A percentile compares a stretch with the other conserved stretches of the same genome.
phyloP scores from a whole-genome alignment of 1,140 invertebrate species.

The Drosophila parvula region DNA sequence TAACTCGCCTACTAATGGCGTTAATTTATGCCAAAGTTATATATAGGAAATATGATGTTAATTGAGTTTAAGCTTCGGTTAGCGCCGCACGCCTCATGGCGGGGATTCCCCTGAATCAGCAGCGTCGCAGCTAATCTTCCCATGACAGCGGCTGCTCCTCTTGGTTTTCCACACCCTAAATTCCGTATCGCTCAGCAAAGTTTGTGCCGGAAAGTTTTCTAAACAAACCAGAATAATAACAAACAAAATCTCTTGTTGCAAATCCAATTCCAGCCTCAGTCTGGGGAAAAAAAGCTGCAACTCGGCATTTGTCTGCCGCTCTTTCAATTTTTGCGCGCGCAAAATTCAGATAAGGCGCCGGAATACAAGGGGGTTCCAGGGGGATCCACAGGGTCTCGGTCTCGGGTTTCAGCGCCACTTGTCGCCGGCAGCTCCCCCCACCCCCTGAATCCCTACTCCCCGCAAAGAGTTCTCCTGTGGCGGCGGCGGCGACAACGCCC shows the following conservation, averaged over 20 bases:
- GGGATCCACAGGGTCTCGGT: slow-evolving; percentile 35
- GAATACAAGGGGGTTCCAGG: not conserved
- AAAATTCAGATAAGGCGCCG: slow-evolving; percentile 59
- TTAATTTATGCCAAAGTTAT: not conserved
- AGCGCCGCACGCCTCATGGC: not conserved
- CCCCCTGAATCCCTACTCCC: not conserved
- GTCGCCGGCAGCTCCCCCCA: slow-evolving; percentile 10
- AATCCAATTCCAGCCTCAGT: slow-evolving; percentile 34
- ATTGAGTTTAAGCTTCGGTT: not conserved
- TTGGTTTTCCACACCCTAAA: not conserved
- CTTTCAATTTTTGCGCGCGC: slow-evolving; percentile 60
- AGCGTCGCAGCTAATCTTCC: not conserved
- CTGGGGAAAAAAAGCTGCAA: slow-evolving; percentile 57
- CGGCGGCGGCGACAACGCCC: slow-evolving; percentile 25
- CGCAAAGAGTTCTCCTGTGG: slow-evolving; percentile 53
- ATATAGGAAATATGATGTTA: not conserved
- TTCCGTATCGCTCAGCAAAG: slow-evolving; percentile 50
- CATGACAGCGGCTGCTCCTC: not conserved
- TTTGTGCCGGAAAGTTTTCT: slow-evolving; percentile 53
- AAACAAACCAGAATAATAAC: slow-evolving; percentile 56
- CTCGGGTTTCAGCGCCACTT: slow-evolving; percentile 66
- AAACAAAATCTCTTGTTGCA: slow-evolving; percentile 42
- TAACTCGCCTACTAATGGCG: not conserved
- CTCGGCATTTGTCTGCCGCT: slow-evolving; percentile 71
- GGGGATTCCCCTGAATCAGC: slow-evolving; percentile 12